Conservation (phyloP, 2,888 invertebrate species). For the Oeneis ivallda region DNA sequence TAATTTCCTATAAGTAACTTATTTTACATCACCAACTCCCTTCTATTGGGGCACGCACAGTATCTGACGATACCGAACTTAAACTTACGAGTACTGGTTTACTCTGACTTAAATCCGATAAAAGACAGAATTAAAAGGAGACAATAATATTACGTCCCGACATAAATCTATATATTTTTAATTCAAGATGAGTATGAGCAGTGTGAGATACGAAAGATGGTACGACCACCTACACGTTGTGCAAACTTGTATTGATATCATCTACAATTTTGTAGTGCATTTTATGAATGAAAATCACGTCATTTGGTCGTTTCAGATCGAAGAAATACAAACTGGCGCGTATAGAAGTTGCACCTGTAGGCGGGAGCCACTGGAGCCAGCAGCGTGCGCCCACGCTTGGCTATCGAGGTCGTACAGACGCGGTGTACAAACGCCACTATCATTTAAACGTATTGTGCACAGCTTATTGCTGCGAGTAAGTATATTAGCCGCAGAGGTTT, state of each 20-base stretch:
- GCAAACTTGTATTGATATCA: background rate
- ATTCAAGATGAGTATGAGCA: too few relatives aligned
- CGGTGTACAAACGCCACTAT: conserved; percentile 24
- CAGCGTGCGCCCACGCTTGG: conserved; percentile 68
- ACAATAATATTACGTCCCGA: too few relatives aligned
- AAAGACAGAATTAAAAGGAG: too few relatives aligned
- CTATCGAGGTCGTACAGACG: conserved; percentile 49
- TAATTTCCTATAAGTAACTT: too few relatives aligned
- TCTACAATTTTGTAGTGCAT: background rate
- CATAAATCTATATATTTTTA: too few relatives aligned
- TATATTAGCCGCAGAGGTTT: background rate
- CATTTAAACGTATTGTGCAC: conserved; percentile 10
- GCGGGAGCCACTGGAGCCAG: conserved; percentile 58
- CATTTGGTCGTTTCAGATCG: conserved; percentile 14
- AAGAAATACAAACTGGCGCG: conserved; percentile 18
- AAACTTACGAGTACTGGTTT: too few relatives aligned
- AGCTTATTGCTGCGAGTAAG: background rate
- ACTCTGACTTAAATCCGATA: too few relatives aligned
- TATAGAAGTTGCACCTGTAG: conserved; percentile 52
- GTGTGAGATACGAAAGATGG: background rate
- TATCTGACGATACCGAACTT: too few relatives aligned
- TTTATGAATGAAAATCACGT: conserved; percentile 34
- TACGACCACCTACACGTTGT: background rate
- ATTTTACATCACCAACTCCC: too few relatives aligned
- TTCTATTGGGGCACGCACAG: too few relatives aligned